Conservation (phyloP, 2,888 invertebrate genomes). For the Dicycla oo region DNA sequence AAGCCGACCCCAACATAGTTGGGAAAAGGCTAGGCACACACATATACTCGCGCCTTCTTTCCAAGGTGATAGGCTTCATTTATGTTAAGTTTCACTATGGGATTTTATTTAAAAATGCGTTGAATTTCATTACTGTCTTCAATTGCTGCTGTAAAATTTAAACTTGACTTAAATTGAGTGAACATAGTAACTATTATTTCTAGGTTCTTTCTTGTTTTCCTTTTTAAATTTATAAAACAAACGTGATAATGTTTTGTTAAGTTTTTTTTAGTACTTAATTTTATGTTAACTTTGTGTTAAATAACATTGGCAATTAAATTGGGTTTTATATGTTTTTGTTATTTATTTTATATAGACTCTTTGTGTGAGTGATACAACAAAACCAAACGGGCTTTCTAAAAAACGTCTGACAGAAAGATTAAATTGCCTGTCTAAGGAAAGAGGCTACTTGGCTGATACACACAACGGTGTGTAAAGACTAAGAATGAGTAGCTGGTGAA, state of each 20-base stretch:
- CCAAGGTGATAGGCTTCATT: too few relatives aligned
- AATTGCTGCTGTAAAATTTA: background rate
- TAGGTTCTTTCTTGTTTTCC: background rate
- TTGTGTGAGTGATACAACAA: background rate
- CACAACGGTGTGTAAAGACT: too few relatives aligned
- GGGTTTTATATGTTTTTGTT: conserved; percentile 7
- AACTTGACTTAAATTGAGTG: background rate
- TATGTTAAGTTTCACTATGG: background rate
- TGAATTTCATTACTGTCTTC: background rate
- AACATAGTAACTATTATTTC: background rate
- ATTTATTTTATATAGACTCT: background rate
- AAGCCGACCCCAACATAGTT: too few relatives aligned
- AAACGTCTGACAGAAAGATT: background rate
- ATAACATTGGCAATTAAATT: conserved; percentile 11
- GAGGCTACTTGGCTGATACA: too few relatives aligned
- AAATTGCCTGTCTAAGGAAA: background rate
- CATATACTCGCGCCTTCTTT: too few relatives aligned
- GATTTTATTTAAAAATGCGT: background rate
- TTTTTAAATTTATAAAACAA: conserved; percentile 1
- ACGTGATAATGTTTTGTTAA: conserved; percentile 22
- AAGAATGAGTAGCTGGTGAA: too few relatives aligned
- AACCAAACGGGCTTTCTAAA: too few relatives aligned
- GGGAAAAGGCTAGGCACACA: too few relatives aligned
- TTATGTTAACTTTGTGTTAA: conserved; percentile 1
- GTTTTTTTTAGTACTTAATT: background rate